Evolutionary conservation across 2,797 vertebrate genomes (phyloP).

Genomic region (Propithecus perrieri): DNA sequence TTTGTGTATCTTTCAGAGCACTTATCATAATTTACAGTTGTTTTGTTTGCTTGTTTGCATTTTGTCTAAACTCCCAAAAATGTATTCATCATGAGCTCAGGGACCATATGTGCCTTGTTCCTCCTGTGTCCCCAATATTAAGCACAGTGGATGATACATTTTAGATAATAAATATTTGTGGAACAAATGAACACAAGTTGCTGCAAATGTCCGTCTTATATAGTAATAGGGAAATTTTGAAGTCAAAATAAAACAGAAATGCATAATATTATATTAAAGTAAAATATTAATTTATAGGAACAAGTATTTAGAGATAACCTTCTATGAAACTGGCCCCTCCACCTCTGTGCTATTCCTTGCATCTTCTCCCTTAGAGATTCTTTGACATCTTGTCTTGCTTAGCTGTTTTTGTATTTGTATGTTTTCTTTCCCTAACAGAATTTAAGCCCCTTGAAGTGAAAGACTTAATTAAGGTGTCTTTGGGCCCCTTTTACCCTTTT

Average conservation of each 20-base stretch:
- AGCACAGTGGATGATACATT: neutral
- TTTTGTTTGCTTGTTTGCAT: neutral
- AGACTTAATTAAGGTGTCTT: neutral
- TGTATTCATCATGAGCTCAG: neutral
- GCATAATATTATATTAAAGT: neutral
- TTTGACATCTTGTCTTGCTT: neutral
- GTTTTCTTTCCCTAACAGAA: neutral
- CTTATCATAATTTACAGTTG: neutral
- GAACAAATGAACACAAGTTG: neutral
- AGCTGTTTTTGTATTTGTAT: neutral
- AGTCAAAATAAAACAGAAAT: neutral
- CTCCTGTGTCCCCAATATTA: neutral
- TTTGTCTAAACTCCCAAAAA: neutral
- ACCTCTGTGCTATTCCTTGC: neutral
- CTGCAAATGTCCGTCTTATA: neutral
- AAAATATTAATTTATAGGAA: neutral
- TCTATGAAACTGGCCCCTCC: neutral
- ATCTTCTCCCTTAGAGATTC: neutral
- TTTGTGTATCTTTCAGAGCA: neutral
- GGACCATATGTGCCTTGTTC: neutral
- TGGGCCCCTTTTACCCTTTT: neutral
- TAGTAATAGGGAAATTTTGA: neutral
- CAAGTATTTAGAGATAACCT: neutral
- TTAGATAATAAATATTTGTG: constrained; percentile 2
- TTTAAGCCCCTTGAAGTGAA: neutral